Conservation (phyloP, 2,888 invertebrate genomes). For the Molanna angustata region DNA sequence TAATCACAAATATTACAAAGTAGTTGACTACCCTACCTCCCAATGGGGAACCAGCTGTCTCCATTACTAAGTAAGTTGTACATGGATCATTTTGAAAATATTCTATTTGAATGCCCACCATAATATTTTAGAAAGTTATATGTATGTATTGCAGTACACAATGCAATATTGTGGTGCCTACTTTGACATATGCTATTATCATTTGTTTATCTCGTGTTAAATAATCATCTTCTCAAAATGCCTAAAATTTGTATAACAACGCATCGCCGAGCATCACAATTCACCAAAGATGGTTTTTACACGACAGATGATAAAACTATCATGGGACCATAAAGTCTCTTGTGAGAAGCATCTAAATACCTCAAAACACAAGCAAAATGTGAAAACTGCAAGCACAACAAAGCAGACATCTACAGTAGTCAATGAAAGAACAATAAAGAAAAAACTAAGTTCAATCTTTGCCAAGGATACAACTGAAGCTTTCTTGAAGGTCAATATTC, state of each 20-base stretch:
- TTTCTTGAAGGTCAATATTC: slow-evolving; percentile 2
- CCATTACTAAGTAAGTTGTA: no score
- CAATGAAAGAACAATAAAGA: neutral
- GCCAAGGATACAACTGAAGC: slow-evolving; percentile 1
- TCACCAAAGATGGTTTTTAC: slow-evolving; percentile 1
- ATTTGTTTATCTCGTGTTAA: no score
- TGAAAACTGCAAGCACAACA: neutral
- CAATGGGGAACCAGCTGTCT: no score
- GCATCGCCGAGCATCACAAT: neutral
- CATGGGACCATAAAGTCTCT: neutral
- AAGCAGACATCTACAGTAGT: neutral
- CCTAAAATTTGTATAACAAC: neutral
- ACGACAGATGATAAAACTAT: neutral
- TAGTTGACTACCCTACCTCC: no score
- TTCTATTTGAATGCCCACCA: no score
- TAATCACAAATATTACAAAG: no score
- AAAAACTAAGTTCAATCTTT: neutral
- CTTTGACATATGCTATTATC: no score
- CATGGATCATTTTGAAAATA: no score
- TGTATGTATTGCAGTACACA: no score
- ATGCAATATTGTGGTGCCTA: no score
- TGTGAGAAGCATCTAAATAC: neutral
- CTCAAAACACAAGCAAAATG: neutral
- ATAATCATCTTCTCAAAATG: no score
- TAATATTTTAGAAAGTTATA: no score